These are phyloP conservation scores for Pomacea canaliculata DNA, from an alignment of 2,888 invertebrate genomes.

Conservation along the genomic window DNA sequence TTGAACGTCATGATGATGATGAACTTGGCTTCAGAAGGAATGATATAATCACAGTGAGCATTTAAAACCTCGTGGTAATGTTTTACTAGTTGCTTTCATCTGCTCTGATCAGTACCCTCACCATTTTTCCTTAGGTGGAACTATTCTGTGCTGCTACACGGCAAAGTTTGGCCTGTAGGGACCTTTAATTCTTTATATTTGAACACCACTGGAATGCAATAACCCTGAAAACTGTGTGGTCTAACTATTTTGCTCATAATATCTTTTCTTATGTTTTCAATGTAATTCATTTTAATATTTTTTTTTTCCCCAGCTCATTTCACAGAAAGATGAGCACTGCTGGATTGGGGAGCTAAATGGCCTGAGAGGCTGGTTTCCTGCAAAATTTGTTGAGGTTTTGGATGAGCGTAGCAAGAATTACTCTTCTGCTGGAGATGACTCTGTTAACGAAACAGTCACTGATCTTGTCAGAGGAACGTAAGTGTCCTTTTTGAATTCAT, in stretches of 20 bases:
- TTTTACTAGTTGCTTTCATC: neutral
- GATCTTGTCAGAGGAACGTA: conserved; percentile 91
- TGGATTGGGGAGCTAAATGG: conserved; percentile 99
- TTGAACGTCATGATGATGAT: conserved; percentile 97
- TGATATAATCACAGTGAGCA: conserved; percentile 92
- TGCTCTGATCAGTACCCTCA: no score
- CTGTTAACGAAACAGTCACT: conserved; percentile 95
- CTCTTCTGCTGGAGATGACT: conserved; percentile 86
- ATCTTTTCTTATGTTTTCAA: no score
- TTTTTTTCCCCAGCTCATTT: conserved; percentile 74
- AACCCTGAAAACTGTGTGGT: no score
- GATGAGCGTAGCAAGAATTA: conserved; percentile 90
- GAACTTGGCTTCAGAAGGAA: conserved; percentile 98
- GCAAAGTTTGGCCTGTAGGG: no score
- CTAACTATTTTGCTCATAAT: no score
- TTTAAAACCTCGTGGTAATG: neutral
- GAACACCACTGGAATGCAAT: no score
- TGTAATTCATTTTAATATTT: no score
- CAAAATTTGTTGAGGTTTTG: conserved; percentile 93
- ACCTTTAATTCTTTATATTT: no score
- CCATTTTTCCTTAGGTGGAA: no score
- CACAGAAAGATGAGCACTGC: conserved; percentile 97
- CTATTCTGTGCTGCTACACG: no score
- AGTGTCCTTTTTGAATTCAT: conserved; percentile 39
- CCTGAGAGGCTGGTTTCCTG: conserved; percentile 92